Evolutionary conservation across 2,797 vertebrate species (phyloP).

Genomic region (Pristis pectinata): DNA sequence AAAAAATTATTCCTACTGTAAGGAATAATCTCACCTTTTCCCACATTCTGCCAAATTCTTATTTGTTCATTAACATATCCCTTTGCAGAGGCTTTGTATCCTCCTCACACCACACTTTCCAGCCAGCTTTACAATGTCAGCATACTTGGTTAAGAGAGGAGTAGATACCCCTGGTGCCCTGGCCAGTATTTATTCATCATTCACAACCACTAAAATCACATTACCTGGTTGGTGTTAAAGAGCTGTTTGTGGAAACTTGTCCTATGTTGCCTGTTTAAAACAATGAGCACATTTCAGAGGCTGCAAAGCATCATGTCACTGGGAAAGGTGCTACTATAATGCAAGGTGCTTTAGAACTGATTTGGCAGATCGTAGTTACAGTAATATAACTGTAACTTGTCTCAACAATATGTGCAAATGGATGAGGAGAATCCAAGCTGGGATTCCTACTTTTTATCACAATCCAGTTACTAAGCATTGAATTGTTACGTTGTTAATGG

Average conservation of each 20-base stretch:
- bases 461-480: not conserved
- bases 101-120: no score
- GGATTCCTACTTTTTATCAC: not conserved
- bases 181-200: no score
- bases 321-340: not conserved
- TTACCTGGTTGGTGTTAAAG: not conserved
- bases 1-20: no score
- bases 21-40: no score
- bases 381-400: not conserved
- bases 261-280: not conserved
- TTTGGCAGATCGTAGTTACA: not conserved
- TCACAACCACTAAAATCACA: no score
- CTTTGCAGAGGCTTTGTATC: no score
- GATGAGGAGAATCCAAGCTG: not conserved
- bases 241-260: not conserved
- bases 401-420: not conserved
- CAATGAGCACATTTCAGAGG: not conserved
- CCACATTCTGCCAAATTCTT: no score
- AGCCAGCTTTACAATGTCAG: no score
- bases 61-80: no score
- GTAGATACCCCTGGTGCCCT: not conserved
- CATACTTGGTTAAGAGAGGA: not conserved
- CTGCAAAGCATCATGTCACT: not conserved
- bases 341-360: not conserved
- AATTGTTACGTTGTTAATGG: not conserved